Conservation (phyloP, 1,140 invertebrate genomes). For the Maconellicoccus hirsutus region DNA sequence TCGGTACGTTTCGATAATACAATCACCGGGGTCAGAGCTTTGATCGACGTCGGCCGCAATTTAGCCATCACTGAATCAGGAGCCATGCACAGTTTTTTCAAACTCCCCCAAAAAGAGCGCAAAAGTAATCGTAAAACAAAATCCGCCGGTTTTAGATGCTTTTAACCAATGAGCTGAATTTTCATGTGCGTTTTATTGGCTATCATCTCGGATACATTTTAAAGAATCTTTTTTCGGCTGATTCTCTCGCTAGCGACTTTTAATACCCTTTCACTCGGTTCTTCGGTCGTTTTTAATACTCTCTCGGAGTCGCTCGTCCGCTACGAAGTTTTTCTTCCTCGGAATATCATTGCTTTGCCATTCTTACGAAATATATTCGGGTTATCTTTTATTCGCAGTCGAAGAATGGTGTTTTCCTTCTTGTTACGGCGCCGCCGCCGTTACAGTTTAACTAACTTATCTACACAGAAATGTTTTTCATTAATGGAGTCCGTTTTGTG, state of each 20-base stretch:
- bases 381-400: neutral
- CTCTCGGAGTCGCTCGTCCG: too few relatives aligned
- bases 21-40: too few relatives aligned
- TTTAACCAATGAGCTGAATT: neutral
- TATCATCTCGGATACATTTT: neutral
- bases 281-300: neutral
- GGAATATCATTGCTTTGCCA: too few relatives aligned
- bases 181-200: neutral
- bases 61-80: too few relatives aligned
- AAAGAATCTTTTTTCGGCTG: neutral
- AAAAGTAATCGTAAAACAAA: neutral
- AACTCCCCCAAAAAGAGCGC: neutral
- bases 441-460: too few relatives aligned
- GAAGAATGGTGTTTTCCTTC: neutral
- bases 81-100: too few relatives aligned
- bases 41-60: too few relatives aligned
- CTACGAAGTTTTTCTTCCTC: neutral
- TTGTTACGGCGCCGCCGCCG: too few relatives aligned
- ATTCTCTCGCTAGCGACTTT: neutral
- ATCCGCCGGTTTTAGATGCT: neutral
- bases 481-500: too few relatives aligned
- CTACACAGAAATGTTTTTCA: too few relatives aligned
- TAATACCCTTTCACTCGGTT: slow-evolving; percentile 6
- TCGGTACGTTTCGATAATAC: too few relatives aligned
- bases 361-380: neutral